Conservation (phyloP, 2,113 vertebrate genomes). For the Tetrao urogallus region DNA sequence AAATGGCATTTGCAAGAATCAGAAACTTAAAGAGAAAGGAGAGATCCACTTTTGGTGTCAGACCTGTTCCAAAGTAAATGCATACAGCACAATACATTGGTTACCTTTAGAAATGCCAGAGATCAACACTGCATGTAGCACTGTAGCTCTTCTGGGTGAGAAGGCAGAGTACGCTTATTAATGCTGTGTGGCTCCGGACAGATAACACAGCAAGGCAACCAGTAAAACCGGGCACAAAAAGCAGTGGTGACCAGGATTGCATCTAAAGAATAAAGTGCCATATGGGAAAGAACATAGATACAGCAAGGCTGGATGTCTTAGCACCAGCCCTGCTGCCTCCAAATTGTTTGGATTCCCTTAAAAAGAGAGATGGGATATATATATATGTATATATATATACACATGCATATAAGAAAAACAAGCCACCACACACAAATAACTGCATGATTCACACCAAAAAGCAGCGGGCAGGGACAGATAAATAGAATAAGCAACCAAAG, state of each 20-base stretch:
- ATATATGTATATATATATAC: neutral
- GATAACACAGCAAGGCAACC: neutral
- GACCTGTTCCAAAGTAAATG: neutral
- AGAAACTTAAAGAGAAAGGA: neutral
- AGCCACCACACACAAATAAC: conserved; percentile 30
- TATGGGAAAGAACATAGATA: neutral
- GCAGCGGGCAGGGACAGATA: conserved; percentile 39
- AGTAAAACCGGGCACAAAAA: neutral
- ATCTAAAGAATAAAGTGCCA: neutral
- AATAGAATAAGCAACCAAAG: neutral
- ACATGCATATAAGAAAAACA: neutral
- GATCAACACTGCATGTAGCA: accelerated
- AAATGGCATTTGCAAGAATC: neutral
- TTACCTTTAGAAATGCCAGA: conserved; percentile 4
- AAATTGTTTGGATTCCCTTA: neutral
- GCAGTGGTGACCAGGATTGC: neutral
- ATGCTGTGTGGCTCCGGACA: neutral
- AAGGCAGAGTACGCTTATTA: neutral
- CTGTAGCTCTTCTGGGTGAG: neutral
- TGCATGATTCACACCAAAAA: conserved; percentile 45
- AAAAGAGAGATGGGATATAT: conserved; percentile 12
- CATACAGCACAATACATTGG: neutral
- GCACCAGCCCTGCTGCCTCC: neutral
- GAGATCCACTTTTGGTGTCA: neutral
- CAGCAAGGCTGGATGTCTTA: neutral